Percentiles rank a stretch among this genome's conserved stretches.
phyloP scores from a whole-genome alignment of 2,888 invertebrate species.

The Panorpa germanica region DNA sequence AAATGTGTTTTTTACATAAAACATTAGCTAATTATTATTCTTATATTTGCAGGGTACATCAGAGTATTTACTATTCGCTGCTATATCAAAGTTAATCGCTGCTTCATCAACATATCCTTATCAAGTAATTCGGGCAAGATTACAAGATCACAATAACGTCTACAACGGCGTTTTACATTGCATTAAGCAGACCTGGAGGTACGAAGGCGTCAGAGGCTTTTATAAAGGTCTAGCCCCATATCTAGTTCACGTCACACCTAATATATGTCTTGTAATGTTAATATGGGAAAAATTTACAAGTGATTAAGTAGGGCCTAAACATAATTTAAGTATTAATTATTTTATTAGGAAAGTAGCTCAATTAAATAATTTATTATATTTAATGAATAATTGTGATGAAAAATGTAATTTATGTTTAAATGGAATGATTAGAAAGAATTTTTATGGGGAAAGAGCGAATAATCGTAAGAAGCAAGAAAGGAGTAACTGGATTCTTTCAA shows the following conservation, averaged over 20 bases:
- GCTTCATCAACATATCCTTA: constrained; percentile 92
- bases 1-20: constrained; percentile 7
- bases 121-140: constrained; percentile 87
- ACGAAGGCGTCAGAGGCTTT: constrained; percentile 80
- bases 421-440: too few species aligned
- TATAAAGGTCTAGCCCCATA: constrained; percentile 94
- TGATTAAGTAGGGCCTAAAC: too few species aligned
- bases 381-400: too few species aligned
- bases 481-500: too few species aligned
- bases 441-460: too few species aligned
- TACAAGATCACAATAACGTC: constrained; percentile 88
- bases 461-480: too few species aligned
- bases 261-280: constrained; percentile 93
- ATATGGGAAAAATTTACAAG: constrained; percentile 91
- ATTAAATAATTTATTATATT: too few species aligned
- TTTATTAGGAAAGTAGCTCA: too few species aligned
- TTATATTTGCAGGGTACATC: constrained; percentile 59
- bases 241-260: constrained; percentile 91
- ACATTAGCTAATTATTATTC: too few species aligned
- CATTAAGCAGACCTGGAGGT: constrained; percentile 70
- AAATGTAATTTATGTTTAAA: too few species aligned
- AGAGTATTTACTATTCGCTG: constrained; percentile 86
- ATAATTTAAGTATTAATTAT: too few species aligned
- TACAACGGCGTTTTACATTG: constrained; percentile 59
- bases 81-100: constrained; percentile 84